Base-by-base conservation (phyloP, 2,888 invertebrate species). In the Cephalotes varians region DNA sequence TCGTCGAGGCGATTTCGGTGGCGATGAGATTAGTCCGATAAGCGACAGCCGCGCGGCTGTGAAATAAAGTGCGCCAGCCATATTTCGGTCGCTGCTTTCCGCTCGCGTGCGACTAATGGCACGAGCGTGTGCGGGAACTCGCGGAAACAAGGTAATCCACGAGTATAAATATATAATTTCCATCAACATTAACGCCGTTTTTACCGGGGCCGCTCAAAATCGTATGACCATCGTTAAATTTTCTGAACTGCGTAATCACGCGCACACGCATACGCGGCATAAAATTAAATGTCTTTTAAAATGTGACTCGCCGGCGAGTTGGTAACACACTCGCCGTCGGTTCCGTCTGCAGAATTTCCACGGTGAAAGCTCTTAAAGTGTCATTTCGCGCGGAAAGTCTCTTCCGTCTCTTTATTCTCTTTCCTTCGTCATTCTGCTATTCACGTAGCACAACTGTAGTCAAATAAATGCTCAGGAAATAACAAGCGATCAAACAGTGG, bases 401-500 rank as follows among this genome's bases (percentile, higher is more conserved):
- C 51, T 21, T 25, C 54, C n/a, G 37, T 49, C 49, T 34, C 37
- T 76, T 18, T 44, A 25, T 34, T 79, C 72, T 18, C n/a, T 40
- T 44, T 34, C n/a, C 31, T 12, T 65, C n/a, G 56, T 49, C 44
- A 34, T 54, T 28, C 40, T 21, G 25, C 5, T n/a, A 28, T 40
- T 44, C 44, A 44, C 9, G 18, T 31, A 21, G 54, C 9, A 21
- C 73, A 25, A 40, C 15, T 65, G 72, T 58, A 58, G 44, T 77
- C 60, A 82, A 85, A 83, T 69, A 83, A 51, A 60, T 37, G 58
- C 34, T 62, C 65, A 64, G 54, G 54, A 62, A 83, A 62, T 65
- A 79, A 73, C 73, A 60, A 44, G 54, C 79, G 79, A 90, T 87
- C 84, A 87, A 88, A 87, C 87, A 84, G 88, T 85, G 84, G 85